Conservation (phyloP, 2,888 invertebrate species). For the Agriopis marginaria region DNA sequence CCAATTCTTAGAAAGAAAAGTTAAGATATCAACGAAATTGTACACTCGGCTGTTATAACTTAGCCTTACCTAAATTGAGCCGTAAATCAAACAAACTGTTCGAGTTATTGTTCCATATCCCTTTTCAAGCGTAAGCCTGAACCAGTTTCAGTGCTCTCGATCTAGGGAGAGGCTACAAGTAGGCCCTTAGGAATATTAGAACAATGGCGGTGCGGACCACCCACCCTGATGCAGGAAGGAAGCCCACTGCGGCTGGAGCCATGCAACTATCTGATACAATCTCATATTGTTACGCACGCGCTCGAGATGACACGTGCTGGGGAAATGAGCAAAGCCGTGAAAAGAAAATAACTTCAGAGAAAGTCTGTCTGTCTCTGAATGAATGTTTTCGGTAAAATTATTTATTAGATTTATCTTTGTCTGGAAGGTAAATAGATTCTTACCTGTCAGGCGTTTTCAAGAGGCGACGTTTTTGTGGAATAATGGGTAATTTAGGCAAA, state of each 20-base stretch:
- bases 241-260: slow-evolving; percentile 16
- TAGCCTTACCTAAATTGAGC: slow-evolving; percentile 5
- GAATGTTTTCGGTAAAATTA: too few relatives aligned
- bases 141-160: slow-evolving; percentile 2
- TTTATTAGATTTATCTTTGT: too few relatives aligned
- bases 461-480: too few relatives aligned
- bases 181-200: slow-evolving; percentile 7
- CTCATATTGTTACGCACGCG: slow-evolving; percentile 29
- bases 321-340: neutral
- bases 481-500: too few relatives aligned
- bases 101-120: slow-evolving; percentile 9
- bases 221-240: slow-evolving; percentile 29
- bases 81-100: slow-evolving; percentile 9
- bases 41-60: slow-evolving; percentile 2
- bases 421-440: too few relatives aligned
- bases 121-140: slow-evolving; percentile 10
- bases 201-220: slow-evolving; percentile 33
- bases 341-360: neutral
- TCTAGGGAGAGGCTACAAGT: slow-evolving; percentile 17
- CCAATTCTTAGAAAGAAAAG: slow-evolving; percentile 4
- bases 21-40: neutral
- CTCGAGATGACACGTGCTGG: slow-evolving; percentile 30
- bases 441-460: too few relatives aligned
- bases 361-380: too few relatives aligned
- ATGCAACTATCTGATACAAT: slow-evolving; percentile 23